Evolutionary conservation across 2,797 vertebrate species (phyloP), one percentile per base, ranked within the genome.

Genomic region (Danionella dracula): DNA sequence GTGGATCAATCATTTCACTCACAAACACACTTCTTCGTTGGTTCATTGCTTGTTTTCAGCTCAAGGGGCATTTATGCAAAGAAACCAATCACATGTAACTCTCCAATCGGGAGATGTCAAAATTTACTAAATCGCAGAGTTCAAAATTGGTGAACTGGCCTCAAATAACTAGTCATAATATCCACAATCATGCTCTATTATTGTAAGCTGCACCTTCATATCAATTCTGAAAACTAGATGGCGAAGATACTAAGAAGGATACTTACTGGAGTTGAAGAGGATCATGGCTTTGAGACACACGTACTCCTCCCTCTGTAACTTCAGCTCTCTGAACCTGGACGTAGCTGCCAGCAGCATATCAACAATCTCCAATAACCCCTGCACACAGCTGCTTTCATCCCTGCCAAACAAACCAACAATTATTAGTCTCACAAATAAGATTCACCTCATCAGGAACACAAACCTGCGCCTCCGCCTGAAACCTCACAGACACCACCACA

Each of bases 201-300:
- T n/a, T n/a, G n/a, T n/a, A n/a, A n/a, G n/a, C n/a, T n/a, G n/a
- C n/a, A n/a, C n/a, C n/a, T n/a, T n/a, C n/a, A n/a, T n/a, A n/a
- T n/a, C n/a, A n/a, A n/a, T n/a, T n/a, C n/a, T n/a, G n/a, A n/a
- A n/a, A n/a, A n/a, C n/a, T n/a, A n/a, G n/a, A n/a, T n/a, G n/a
- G n/a, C n/a, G n/a, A n/a, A n/a, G n/a, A n/a, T 13, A 34, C 49
- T 20, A 17, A 60, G 23, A 68, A 15, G 27, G 21, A 27, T n/a
- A 94, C 96, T 96, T 86, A 99, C 97, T 97, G 84, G 97, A 94
- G 86, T 99, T 99, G 61, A 99, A 94, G 62, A 99, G 94, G 79
- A 99, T 92, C 94, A 99, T 94, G 85, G 93, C 93, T 88, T 99
- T 99, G 84, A 99, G 94, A 83, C 97, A 99, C 69, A 98, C 85